A percentile compares a stretch with the other conserved stretches of the same genome.
Evolutionary conservation across 2,113 vertebrate genomes (phyloP).

Genomic region (Melanotaenia duboulayi): DNA sequence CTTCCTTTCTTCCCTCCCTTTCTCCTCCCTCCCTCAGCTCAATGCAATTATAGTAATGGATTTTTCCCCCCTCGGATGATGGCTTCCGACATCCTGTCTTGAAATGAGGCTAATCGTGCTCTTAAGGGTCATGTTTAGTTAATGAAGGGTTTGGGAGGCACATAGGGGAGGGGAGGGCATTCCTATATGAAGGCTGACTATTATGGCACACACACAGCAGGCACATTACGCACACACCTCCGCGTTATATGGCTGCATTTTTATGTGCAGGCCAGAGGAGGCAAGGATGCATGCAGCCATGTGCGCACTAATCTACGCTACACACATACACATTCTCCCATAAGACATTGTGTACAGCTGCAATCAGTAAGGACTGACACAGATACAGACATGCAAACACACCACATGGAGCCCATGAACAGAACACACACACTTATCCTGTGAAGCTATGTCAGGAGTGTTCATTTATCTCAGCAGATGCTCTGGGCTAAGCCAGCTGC

Average conservation of each 20-base stretch:
- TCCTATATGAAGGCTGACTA: slow-evolving; percentile 54
- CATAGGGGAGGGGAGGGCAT: slow-evolving; percentile 33
- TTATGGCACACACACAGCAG: slow-evolving; percentile 20
- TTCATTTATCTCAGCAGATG: slow-evolving; percentile 71
- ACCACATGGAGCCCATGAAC: slow-evolving; percentile 19
- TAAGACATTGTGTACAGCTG: slow-evolving; percentile 65
- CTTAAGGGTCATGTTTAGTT: slow-evolving; percentile 98
- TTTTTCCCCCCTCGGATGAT: slow-evolving; percentile 88
- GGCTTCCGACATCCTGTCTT: slow-evolving; percentile 98
- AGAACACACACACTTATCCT: slow-evolving; percentile 31
- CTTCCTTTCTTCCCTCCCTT: slow-evolving; percentile 69
- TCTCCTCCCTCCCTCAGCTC: slow-evolving; percentile 77
- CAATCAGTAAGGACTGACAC: slow-evolving; percentile 48
- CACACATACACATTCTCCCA: slow-evolving; percentile 51
- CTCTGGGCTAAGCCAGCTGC: slow-evolving; percentile 68
- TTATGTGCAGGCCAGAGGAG: slow-evolving; percentile 24
- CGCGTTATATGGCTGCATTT: slow-evolving; percentile 13
- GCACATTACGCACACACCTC: slow-evolving; percentile 34
- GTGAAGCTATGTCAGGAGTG: slow-evolving; percentile 56
- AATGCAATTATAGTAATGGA: slow-evolving; percentile 98
- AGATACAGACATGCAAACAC: slow-evolving; percentile 38
- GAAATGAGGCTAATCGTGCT: slow-evolving; percentile 93
- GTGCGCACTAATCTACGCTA: slow-evolving; percentile 42
- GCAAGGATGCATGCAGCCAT: slow-evolving; percentile 18
- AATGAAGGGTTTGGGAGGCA: slow-evolving; percentile 88